Conservation (phyloP, 2,888 invertebrate genomes). For the Ophion ventricosus region DNA sequence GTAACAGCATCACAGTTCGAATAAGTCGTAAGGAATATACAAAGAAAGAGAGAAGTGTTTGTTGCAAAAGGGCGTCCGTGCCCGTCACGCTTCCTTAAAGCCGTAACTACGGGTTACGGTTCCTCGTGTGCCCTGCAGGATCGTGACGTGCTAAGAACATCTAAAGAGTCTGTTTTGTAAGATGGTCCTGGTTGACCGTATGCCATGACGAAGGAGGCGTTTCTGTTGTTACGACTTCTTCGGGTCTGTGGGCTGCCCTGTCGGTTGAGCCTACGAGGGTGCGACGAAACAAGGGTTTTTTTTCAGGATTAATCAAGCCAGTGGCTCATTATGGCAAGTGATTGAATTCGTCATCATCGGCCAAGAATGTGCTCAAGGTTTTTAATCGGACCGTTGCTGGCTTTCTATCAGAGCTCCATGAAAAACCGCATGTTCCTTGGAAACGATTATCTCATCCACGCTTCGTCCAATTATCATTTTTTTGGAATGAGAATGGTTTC, state of each 20-base stretch:
- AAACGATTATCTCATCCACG: no score
- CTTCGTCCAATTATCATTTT: no score
- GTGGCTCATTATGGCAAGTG: not conserved
- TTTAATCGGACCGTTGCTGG: no score
- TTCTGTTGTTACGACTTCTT: constrained; percentile 23
- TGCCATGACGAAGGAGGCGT: constrained; percentile 14
- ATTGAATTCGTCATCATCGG: no score
- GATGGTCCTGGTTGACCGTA: constrained; percentile 31
- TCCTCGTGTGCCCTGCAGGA: constrained; percentile 38
- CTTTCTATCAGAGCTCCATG: no score
- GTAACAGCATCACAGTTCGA: constrained; percentile 58
- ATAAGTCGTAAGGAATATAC: constrained; percentile 54
- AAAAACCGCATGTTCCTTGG: no score
- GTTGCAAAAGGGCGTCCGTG: constrained; percentile 60
- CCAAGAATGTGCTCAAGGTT: no score
- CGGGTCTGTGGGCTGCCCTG: not conserved
- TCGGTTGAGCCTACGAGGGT: not conserved
- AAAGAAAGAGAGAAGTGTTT: constrained; percentile 37
- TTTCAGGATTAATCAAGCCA: not conserved
- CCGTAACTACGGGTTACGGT: constrained; percentile 15
- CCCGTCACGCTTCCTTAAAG: constrained; percentile 74
- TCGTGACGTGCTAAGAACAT: constrained; percentile 75
- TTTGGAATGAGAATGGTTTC: not conserved
- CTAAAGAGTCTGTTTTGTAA: constrained; percentile 78
- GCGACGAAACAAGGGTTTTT: not conserved